Evolutionary conservation across 1,140 invertebrate genomes (phyloP).

Genomic region (Calephelis virginiensis): DNA sequence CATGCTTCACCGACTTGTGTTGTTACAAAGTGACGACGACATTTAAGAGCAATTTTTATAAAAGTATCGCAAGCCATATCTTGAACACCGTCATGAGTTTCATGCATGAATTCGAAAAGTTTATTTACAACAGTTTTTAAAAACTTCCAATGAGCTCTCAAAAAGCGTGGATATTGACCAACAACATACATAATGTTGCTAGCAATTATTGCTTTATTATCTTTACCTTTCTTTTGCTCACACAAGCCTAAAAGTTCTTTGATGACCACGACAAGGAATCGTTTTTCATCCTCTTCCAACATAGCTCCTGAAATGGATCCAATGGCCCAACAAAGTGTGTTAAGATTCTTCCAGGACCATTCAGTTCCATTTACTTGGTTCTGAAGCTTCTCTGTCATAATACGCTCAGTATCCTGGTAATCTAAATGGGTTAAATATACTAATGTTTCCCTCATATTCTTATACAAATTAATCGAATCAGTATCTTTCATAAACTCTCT

Average conservation of each 20-base stretch:
- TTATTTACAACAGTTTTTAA: conserved; percentile 99
- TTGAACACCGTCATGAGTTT: conserved; percentile 99
- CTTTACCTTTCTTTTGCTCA: conserved; percentile 99
- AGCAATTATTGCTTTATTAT: conserved; percentile 99
- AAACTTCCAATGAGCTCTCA: conserved; percentile 99
- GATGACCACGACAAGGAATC: conserved; percentile 99
- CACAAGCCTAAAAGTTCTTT: conserved; percentile 98
- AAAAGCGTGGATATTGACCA: conserved; percentile 99
- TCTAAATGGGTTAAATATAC: conserved; percentile 99
- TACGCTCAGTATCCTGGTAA: conserved; percentile 97
- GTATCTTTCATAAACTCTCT: conserved; percentile 99
- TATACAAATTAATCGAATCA: conserved; percentile 99
- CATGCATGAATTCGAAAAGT: conserved; percentile 99
- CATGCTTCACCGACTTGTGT: conserved; percentile 97
- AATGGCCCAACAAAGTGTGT: conserved; percentile 99
- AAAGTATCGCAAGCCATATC: conserved; percentile 99
- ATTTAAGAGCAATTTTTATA: conserved; percentile 99
- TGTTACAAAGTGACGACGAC: conserved; percentile 97
- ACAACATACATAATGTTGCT: conserved; percentile 99
- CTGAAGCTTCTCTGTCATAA: conserved; percentile 99
- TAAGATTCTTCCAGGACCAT: conserved; percentile 99
- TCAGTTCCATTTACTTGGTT: conserved; percentile 99
- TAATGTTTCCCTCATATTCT: conserved; percentile 99
- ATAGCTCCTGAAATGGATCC: conserved; percentile 99
- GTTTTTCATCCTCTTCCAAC: conserved; percentile 99